Evolutionary conservation across 2,797 vertebrate genomes (phyloP).

Genomic region (Apogon hyalosoma): DNA sequence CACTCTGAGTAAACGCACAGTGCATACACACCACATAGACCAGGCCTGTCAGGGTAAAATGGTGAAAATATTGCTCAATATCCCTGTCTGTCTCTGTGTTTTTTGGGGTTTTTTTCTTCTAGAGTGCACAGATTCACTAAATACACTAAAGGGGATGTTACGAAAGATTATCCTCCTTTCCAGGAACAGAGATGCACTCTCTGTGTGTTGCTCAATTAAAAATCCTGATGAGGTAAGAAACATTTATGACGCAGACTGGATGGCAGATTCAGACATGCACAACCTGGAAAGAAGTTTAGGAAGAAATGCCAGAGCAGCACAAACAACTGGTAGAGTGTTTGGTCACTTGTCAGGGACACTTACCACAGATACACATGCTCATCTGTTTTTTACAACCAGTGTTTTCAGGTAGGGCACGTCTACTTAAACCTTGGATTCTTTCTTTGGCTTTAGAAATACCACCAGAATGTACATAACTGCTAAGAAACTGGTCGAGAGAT

Average conservation of each 20-base stretch:
- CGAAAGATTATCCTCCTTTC: slow-evolving; percentile 58
- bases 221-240: background rate
- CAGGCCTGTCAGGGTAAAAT: slow-evolving; percentile 48
- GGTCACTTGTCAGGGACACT: background rate
- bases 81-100: slow-evolving; percentile 19
- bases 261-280: background rate
- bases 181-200: slow-evolving; percentile 43
- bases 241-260: background rate
- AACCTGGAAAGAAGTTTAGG: background rate
- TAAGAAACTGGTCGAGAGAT: too few species aligned
- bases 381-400: slow-evolving; percentile 7
- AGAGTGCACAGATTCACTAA: slow-evolving; percentile 62
- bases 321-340: slow-evolving; percentile 35
- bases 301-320: slow-evolving; percentile 28
- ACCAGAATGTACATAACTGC: background rate
- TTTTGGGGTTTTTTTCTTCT: slow-evolving; percentile 25
- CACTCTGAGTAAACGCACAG: slow-evolving; percentile 56
- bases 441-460: background rate
- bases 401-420: slow-evolving; percentile 16
- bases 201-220: slow-evolving; percentile 51
- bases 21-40: slow-evolving; percentile 41
- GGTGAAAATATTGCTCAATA: slow-evolving; percentile 71
- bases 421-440: background rate
- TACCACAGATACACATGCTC: slow-evolving; percentile 27
- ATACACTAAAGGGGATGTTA: slow-evolving; percentile 43